Evolutionary conservation across 2,888 invertebrate genomes (phyloP), one percentile per base, ranked within the genome.

Genomic region (Odontocerum albicorne): DNA sequence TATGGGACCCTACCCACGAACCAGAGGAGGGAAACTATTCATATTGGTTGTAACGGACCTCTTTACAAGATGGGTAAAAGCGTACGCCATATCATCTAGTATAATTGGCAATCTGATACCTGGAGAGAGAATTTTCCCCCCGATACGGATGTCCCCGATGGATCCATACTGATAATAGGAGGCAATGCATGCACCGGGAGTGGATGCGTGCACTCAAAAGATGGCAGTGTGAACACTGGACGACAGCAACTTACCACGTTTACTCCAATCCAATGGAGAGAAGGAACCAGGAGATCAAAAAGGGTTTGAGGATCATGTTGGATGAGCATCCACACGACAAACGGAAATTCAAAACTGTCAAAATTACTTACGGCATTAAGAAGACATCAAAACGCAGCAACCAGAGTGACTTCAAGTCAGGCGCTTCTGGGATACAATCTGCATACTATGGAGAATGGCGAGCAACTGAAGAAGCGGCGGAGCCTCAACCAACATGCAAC

Each of bases 241-340:
- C 62, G 0, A 63, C 63, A 1, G 52, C 64, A 0, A 59, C 55
- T 0, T 64, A 64, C 27, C 64, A 65, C 31, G 62, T 63, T 2
- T 49, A 51, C n/a, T 2, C 22, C 4, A 64, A 64, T 22, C 62
- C 63, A 1, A 61, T 60, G 2, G 56, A 65, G 33, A 15, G 64
- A 10, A 47, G 61, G 1, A 63, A 63, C 16, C 64, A 65, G 22
- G 62, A 64, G 7, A 46, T 65, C 1, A 65, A 65, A 20, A 63
- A 63, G 45, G 61, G 61, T 0, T 47, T 65, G 0, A 58, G 35
- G 7, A 12, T 35, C 7, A 10, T 10, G 4, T 13, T 35, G 12
- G 15, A 4, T 4, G 35, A 12, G 4, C 6, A 13, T n/a, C 21
- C 13, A 10, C 45, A 32, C 17, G n/a, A 3, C 7, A 16, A 6